Evolutionary conservation across 2,888 invertebrate genomes (phyloP).

Genomic region (Eueremaeus valkanovi): DNA sequence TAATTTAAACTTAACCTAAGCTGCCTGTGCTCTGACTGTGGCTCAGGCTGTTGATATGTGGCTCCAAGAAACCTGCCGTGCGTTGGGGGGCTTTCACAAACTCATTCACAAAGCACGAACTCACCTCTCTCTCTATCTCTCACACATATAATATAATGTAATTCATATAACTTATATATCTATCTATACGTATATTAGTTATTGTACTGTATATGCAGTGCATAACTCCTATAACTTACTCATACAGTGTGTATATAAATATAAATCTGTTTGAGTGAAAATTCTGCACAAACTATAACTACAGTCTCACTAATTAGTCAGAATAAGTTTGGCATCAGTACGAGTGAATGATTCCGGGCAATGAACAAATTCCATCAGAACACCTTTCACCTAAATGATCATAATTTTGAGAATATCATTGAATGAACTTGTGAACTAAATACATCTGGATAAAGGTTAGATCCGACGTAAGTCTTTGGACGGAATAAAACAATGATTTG

Average conservation of each 20-base stretch:
- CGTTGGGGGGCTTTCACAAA: constrained; percentile 25
- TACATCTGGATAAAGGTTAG: no score
- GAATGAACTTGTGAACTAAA: no score
- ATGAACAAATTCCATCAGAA: no score
- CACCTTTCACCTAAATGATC: no score
- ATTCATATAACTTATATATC: constrained; percentile 1
- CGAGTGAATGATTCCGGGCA: no score
- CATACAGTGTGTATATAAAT: not conserved
- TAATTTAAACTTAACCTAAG: constrained; percentile 26
- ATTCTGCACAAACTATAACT: not conserved
- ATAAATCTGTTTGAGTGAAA: not conserved
- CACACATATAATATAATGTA: not conserved
- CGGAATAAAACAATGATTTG: no score
- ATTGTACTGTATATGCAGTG: not conserved
- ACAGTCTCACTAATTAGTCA: not conserved
- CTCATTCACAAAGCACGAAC: constrained; percentile 25
- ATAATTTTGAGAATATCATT: no score
- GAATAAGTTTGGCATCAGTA: not conserved
- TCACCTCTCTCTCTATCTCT: not conserved
- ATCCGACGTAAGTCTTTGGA: no score
- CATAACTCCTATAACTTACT: not conserved
- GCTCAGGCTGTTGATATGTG: constrained; percentile 8
- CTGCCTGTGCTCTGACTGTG: not conserved
- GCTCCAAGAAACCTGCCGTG: constrained; percentile 16
- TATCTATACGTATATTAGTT: not conserved